Conservation (phyloP, 1,140 invertebrate genomes). For the Pseudomyrmex flavicornis region DNA sequence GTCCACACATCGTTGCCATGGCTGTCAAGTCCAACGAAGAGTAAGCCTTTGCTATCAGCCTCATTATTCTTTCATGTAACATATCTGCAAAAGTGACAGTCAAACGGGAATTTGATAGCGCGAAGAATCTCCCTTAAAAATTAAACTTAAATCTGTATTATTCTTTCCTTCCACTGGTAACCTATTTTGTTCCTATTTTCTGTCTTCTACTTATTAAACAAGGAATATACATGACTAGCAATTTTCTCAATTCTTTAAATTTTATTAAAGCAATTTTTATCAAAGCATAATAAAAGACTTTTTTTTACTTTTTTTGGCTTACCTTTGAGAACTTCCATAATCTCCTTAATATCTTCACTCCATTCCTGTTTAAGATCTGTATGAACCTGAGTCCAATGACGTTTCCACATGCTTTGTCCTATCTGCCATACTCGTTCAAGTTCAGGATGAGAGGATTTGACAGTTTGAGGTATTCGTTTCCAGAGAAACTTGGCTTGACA, state of each 20-base stretch:
- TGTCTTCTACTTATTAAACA: no score
- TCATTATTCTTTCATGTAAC: constrained; percentile 90
- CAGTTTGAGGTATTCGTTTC: constrained; percentile 92
- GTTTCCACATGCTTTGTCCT: constrained; percentile 93
- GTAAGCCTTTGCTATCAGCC: constrained; percentile 92
- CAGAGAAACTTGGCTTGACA: constrained; percentile 96
- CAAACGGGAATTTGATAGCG: constrained; percentile 13
- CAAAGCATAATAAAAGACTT: background rate
- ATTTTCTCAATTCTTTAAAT: background rate
- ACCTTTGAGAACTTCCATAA: constrained; percentile 93
- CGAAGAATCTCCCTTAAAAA: background rate
- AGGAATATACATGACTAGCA: background rate
- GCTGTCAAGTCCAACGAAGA: constrained; percentile 91
- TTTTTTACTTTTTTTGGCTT: constrained; percentile 42
- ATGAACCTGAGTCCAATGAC: constrained; percentile 92
- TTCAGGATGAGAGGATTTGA: constrained; percentile 90
- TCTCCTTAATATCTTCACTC: constrained; percentile 90
- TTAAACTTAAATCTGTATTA: background rate
- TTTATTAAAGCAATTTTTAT: no score
- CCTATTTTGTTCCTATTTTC: background rate
- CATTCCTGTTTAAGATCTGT: constrained; percentile 89
- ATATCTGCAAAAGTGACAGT: constrained; percentile 86
- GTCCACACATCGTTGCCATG: constrained; percentile 90
- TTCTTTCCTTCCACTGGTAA: background rate
- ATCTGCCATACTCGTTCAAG: constrained; percentile 92